Conservation (phyloP, 2,113 vertebrate species). For the Petroica traversi region DNA sequence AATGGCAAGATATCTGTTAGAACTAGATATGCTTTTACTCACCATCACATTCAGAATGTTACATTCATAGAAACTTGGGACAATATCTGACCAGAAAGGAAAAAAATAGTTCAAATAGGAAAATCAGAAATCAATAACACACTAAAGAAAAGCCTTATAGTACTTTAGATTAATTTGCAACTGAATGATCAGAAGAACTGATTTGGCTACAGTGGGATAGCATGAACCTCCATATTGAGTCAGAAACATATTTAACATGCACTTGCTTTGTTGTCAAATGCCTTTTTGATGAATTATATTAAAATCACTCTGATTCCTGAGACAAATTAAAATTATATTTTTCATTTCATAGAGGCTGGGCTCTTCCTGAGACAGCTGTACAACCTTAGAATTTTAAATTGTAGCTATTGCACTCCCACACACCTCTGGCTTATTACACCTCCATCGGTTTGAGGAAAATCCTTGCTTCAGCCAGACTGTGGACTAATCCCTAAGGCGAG, state of each 20-base stretch:
- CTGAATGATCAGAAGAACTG: not conserved
- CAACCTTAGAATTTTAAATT: constrained; percentile 23
- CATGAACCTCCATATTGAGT: not conserved
- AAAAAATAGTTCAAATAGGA: not conserved
- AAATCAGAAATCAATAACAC: not conserved
- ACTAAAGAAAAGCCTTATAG: not conserved
- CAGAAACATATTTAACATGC: not conserved
- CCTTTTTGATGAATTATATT: not conserved
- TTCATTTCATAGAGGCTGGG: not conserved
- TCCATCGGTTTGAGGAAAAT: not conserved
- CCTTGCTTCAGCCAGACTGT: not conserved
- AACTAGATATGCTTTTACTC: not conserved
- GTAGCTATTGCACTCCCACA: not conserved
- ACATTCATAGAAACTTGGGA: not conserved
- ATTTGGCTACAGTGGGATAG: not conserved
- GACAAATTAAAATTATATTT: not conserved
- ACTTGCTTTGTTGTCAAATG: not conserved
- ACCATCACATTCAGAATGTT: not conserved
- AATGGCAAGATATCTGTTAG: not conserved
- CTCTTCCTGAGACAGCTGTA: not conserved
- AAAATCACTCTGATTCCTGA: not conserved
- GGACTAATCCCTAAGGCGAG: constrained; percentile 1
- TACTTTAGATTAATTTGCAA: not conserved
- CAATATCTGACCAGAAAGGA: not conserved
- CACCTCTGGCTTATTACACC: not conserved